These are phyloP conservation scores for Diarsia dahlii DNA, from an alignment of 2,888 invertebrate species.

Conservation along the genomic window DNA sequence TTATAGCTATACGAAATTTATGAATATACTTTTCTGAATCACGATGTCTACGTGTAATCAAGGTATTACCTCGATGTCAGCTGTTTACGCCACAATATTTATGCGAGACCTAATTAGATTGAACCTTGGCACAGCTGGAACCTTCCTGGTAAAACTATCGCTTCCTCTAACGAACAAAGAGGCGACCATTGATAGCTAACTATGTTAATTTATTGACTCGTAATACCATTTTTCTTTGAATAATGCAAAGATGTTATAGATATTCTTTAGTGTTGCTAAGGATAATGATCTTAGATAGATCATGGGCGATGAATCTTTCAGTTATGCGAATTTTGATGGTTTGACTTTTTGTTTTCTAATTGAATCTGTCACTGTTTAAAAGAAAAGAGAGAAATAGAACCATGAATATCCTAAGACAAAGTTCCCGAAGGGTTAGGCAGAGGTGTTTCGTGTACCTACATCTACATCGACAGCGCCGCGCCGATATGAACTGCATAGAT, in stretches of 20 bases:
- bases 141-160: slow-evolving; percentile 31
- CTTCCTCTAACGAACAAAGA: slow-evolving; percentile 53
- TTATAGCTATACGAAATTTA: not conserved
- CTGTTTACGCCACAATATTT: slow-evolving; percentile 26
- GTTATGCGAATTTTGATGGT: not conserved
- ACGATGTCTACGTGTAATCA: not conserved
- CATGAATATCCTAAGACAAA: too few species aligned
- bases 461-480: too few species aligned
- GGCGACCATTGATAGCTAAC: slow-evolving; percentile 11
- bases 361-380: not conserved
- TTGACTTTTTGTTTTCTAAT: slow-evolving; percentile 8
- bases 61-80: slow-evolving; percentile 1
- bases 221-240: not conserved
- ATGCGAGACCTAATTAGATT: slow-evolving; percentile 38
- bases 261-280: not conserved
- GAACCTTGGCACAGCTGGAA: slow-evolving; percentile 44
- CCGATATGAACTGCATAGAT: too few species aligned
- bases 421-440: too few species aligned
- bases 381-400: not conserved
- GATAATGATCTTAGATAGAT: not conserved
- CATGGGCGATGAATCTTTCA: not conserved
- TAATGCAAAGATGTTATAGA: not conserved
- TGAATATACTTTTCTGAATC: not conserved
- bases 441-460: too few species aligned
- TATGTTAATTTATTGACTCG: slow-evolving; percentile 12